phyloP scores from a whole-genome alignment of 2,113 vertebrate species.

The Austrofundulus limnaeus region DNA sequence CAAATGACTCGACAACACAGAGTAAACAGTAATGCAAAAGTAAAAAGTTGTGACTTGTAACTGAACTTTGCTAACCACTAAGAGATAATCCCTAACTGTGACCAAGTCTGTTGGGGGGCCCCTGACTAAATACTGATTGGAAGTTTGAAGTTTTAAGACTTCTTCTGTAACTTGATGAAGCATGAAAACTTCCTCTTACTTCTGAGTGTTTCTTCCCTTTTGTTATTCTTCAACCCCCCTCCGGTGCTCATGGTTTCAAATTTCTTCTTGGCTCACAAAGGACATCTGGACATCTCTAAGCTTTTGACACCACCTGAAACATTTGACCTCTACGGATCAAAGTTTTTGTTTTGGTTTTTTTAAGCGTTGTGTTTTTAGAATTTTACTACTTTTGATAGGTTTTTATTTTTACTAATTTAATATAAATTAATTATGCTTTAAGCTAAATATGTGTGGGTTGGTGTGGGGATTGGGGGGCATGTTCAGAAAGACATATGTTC shows the following conservation, averaged over 20 bases:
- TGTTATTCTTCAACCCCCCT: conserved; percentile 53
- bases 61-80: not conserved
- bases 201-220: conserved; percentile 35
- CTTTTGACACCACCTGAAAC: conserved; percentile 36
- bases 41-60: not conserved
- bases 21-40: not conserved
- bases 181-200: conserved; percentile 51
- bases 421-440: not conserved
- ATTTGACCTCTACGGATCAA: conserved; percentile 1
- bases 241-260: conserved; percentile 38
- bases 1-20: not conserved
- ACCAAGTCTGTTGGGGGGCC: not conserved
- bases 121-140: conserved; percentile 1
- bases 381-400: not conserved
- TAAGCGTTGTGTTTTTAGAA: not conserved
- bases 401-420: not conserved
- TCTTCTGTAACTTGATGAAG: conserved; percentile 60
- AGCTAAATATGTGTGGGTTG: not conserved
- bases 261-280: conserved; percentile 46
- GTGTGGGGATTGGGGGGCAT: too few relatives aligned
- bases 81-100: not conserved
- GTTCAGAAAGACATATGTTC: too few relatives aligned
- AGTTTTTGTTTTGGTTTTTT: conserved; percentile 21
- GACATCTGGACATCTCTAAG: conserved; percentile 34
- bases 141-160: conserved; percentile 41